Conservation (phyloP, 2,888 invertebrate species). For the Vannuccia rotundouncinata region DNA sequence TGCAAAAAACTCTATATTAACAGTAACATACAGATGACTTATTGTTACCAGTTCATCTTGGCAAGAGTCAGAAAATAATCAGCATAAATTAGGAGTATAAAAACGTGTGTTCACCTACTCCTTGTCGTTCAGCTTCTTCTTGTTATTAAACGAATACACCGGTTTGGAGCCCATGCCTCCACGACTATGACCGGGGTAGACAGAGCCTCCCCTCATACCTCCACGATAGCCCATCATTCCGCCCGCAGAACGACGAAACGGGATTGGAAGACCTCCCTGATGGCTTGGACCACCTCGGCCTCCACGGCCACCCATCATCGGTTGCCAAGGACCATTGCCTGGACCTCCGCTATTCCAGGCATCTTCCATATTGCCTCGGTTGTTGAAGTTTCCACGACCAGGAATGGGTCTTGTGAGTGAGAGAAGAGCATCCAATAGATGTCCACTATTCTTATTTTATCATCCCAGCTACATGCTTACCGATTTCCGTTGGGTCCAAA, state of each 20-base stretch:
- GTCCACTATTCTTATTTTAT: too few species aligned
- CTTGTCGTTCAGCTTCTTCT: background rate
- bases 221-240: background rate
- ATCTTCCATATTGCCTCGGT: background rate
- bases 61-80: background rate
- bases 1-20: background rate
- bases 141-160: background rate
- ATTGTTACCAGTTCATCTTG: background rate
- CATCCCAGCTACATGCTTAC: too few species aligned
- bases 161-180: background rate
- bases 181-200: background rate
- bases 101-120: background rate
- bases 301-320: background rate
- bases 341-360: background rate
- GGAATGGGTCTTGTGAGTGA: background rate
- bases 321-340: background rate
- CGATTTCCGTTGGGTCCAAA: background rate
- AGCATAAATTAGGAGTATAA: background rate
- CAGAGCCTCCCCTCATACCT: background rate
- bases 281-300: background rate
- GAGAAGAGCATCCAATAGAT: too few species aligned
- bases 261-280: background rate
- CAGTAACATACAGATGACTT: background rate
- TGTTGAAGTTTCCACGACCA: background rate
- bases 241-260: background rate